These are phyloP conservation scores for Willowsia nigromaculata DNA, from an alignment of 2,888 invertebrate genomes.

Conservation along the genomic window DNA sequence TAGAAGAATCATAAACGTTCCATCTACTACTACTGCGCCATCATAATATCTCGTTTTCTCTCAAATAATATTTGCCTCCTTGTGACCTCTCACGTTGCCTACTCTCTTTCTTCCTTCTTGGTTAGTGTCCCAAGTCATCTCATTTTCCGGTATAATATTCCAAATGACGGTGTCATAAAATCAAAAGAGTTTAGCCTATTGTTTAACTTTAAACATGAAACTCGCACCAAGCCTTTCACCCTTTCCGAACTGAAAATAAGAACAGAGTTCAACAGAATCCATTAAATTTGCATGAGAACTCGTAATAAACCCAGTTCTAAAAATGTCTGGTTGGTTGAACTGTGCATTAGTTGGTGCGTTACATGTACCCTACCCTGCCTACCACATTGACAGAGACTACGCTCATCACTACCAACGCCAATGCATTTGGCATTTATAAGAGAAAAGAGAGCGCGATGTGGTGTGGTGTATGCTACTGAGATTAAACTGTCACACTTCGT, in stretches of 20 bases:
- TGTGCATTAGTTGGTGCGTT: neutral
- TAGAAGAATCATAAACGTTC: no score
- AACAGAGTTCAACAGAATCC: neutral
- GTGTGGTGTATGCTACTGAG: slow-evolving; percentile 7
- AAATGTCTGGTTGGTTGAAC: neutral
- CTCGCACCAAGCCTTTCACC: neutral
- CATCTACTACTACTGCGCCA: no score
- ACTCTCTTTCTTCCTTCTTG: no score
- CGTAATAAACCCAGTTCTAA: slow-evolving; percentile 16
- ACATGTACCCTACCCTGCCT: neutral
- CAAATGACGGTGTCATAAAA: no score
- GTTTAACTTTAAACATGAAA: neutral
- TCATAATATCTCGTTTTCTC: neutral
- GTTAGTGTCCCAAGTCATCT: no score
- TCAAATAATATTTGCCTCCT: neutral
- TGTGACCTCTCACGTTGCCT: neutral
- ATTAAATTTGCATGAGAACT: slow-evolving; percentile 52
- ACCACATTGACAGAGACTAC: neutral
- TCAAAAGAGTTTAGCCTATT: neutral
- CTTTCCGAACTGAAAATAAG: neutral
- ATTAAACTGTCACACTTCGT: slow-evolving; percentile 67
- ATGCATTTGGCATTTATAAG: slow-evolving; percentile 46
- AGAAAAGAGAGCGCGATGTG: neutral
- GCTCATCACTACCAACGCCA: neutral
- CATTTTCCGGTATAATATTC: no score